A percentile compares a stretch with the other conserved stretches of the same genome.
Evolutionary conservation across 2,797 vertebrate genomes (phyloP).

Genomic region (Aphelocoma californica): DNA sequence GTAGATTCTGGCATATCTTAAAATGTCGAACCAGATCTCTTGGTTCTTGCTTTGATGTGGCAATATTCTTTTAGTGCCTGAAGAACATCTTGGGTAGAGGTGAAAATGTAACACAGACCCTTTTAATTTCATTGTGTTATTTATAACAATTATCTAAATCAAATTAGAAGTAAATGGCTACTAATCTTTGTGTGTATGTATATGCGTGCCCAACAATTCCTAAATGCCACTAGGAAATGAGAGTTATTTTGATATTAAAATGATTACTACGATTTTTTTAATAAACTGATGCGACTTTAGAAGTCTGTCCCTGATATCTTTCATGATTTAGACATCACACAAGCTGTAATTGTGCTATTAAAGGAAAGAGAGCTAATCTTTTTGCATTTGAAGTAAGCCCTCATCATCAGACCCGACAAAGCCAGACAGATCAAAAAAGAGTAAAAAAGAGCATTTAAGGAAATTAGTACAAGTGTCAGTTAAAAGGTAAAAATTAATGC

Average conservation of each 20-base stretch:
- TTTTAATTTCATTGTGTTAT: conserved; percentile 61
- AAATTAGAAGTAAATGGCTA: conserved; percentile 50
- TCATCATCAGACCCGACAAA: conserved; percentile 79
- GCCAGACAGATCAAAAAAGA: conserved; percentile 83
- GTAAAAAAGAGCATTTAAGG: conserved; percentile 79
- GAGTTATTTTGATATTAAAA: conserved; percentile 79
- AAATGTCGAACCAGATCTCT: conserved; percentile 18
- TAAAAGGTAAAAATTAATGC: conserved; percentile 84
- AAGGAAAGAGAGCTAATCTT: conserved; percentile 79
- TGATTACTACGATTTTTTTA: conserved; percentile 77
- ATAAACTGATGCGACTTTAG: conserved; percentile 76
- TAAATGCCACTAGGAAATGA: conserved; percentile 70
- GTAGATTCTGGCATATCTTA: conserved; percentile 46
- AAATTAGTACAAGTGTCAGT: conserved; percentile 85
- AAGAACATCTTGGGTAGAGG: neutral
- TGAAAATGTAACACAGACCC: neutral
- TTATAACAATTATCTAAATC: conserved; percentile 65
- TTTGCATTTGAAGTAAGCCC: conserved; percentile 83
- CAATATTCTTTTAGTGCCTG: neutral
- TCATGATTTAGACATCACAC: conserved; percentile 80
- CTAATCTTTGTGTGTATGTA: conserved; percentile 4
- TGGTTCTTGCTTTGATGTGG: conserved; percentile 13
- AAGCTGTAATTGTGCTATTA: conserved; percentile 80
- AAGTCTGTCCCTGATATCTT: conserved; percentile 76
- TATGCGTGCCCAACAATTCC: conserved; percentile 37